phyloP scores from a whole-genome alignment of 2,888 invertebrate genomes.

The Uloborus plumipes region DNA sequence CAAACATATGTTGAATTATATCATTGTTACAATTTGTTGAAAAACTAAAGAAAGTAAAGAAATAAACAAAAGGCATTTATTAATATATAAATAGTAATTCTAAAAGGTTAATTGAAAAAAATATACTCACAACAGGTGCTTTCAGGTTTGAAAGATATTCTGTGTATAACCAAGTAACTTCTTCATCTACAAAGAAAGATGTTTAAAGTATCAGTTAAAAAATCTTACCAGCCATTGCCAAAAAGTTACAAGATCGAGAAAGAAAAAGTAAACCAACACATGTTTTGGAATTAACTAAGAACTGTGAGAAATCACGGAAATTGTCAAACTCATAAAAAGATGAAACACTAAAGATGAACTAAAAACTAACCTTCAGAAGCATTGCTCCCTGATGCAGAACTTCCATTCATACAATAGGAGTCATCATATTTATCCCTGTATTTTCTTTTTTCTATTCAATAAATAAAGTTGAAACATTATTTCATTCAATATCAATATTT shows the following conservation, averaged over 20 bases:
- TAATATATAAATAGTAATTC: too few relatives aligned
- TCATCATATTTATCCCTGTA: constrained; percentile 51
- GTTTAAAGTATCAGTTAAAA: not conserved
- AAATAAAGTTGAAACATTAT: not conserved
- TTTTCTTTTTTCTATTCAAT: constrained; percentile 41
- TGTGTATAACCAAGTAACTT: constrained; percentile 50
- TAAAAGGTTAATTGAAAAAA: not conserved
- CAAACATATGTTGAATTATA: too few relatives aligned
- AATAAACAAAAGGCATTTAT: too few relatives aligned
- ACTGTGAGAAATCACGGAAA: too few relatives aligned
- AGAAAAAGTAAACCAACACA: too few relatives aligned
- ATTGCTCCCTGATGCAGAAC: constrained; percentile 62
- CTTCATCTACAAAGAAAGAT: constrained; percentile 36
- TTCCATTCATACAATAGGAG: constrained; percentile 44
- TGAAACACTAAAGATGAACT: not conserved
- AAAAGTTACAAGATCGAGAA: too few relatives aligned
- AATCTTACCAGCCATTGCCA: too few relatives aligned
- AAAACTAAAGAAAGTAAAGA: too few relatives aligned
- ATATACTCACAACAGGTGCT: constrained; percentile 42
- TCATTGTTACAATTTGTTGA: too few relatives aligned
- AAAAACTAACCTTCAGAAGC: constrained; percentile 54
- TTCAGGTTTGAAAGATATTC: constrained; percentile 57
- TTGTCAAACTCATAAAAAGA: not conserved
- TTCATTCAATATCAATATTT: not conserved
- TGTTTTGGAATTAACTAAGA: too few relatives aligned